These are phyloP conservation scores for Bombus waltoni DNA, from an alignment of 1,140 invertebrate genomes.

Conservation along the genomic window DNA sequence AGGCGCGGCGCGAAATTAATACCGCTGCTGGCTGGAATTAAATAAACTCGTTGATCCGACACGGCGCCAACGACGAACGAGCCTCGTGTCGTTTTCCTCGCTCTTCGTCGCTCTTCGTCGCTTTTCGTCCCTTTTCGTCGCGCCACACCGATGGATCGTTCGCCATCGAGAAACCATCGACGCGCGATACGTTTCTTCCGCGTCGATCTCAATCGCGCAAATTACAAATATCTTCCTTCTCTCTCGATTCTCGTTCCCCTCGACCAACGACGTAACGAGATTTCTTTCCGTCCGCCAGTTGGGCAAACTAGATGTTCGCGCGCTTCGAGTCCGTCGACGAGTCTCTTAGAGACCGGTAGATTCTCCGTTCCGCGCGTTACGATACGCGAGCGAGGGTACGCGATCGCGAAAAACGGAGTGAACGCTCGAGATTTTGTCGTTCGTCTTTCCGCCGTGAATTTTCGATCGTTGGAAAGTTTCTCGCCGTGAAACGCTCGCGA, in stretches of 20 bases:
- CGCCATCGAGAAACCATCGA: not conserved
- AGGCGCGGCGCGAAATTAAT: constrained; percentile 51
- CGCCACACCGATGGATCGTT: not conserved
- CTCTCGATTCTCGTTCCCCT: no score
- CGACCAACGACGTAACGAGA: not conserved
- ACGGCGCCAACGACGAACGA: constrained; percentile 21
- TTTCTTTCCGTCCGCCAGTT: constrained; percentile 7
- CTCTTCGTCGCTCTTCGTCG: not conserved
- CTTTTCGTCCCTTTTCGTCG: not conserved
- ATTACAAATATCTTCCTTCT: no score
- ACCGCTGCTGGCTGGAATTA: constrained; percentile 37
- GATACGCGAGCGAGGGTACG: constrained; percentile 29
- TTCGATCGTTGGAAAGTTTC: not conserved
- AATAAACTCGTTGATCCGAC: constrained; percentile 45
- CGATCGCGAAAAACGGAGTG: not conserved
- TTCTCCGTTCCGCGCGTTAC: constrained; percentile 18
- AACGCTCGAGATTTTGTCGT: constrained; percentile 14
- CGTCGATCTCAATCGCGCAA: not conserved
- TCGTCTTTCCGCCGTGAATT: not conserved
- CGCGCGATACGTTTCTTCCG: no score
- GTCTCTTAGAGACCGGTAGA: constrained; percentile 5
- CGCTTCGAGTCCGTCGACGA: not conserved
- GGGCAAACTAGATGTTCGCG: not conserved
- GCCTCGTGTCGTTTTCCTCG: not conserved
- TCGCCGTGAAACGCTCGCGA: not conserved